Evolutionary conservation across 2,888 invertebrate genomes (phyloP).

Genomic region (Coenonympha arcania): DNA sequence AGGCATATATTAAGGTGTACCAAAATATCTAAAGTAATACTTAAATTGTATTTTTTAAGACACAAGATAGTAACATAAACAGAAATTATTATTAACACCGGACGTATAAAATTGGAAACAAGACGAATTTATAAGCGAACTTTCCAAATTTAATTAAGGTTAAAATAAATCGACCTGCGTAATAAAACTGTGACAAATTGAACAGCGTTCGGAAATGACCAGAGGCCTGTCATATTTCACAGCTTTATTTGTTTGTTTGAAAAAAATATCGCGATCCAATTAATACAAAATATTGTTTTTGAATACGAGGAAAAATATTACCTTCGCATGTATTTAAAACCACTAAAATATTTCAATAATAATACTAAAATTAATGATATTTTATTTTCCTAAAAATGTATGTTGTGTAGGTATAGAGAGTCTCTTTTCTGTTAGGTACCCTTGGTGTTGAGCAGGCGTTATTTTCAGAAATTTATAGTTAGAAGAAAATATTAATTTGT

Average conservation of each 20-base stretch:
- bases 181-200: slow-evolving; percentile 33
- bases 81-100: background rate
- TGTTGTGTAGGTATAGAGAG: no score
- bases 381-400: no score
- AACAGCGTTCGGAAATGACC: slow-evolving; percentile 29
- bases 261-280: background rate
- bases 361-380: no score
- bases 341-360: no score
- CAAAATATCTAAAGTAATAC: no score
- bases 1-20: no score
- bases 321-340: no score
- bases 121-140: slow-evolving; percentile 21
- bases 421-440: no score
- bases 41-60: background rate
- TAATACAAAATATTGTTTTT: background rate
- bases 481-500: no score
- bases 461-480: no score
- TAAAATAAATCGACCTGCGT: slow-evolving; percentile 31
- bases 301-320: background rate
- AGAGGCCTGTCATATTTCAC: slow-evolving; percentile 29
- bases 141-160: slow-evolving; percentile 29
- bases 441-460: no score
- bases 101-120: slow-evolving; percentile 14
- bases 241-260: slow-evolving; percentile 28
- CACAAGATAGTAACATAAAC: no score